Evolutionary conservation across 2,113 vertebrate species (phyloP), one percentile per base, ranked within the genome.

Genomic region (Terrapene triunguis): DNA sequence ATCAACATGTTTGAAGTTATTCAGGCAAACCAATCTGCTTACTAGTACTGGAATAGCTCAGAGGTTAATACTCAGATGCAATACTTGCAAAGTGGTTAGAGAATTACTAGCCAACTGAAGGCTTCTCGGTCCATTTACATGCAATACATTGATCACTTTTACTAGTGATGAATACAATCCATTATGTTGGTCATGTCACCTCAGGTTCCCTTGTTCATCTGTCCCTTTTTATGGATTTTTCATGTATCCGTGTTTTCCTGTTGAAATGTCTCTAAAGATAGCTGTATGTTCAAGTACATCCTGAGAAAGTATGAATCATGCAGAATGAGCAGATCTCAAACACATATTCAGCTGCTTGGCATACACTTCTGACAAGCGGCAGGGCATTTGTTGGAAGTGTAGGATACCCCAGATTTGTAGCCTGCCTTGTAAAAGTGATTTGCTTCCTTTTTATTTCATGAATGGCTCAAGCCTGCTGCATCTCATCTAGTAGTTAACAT

Each of bases 391-490:
- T 85, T 59, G 59, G 74, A 78, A 47, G 22, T 47, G 21, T 14
- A 47, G 44, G 24, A 78, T 12, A 38, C 13, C 6, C 69, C 42
- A 42, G 25, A 55, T 25, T 82, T 48, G 69, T 80, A 87, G 3
- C 21, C 83, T 42, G 32, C 92, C 22, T 82, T 89, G 16, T 17
- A 85, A 87, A 7, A 85, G 5, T 44, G 85, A 81, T 83, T 92
- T 93, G 9, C 74, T 95, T 95, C 38, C 42, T 55, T 57, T 89
- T 81, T 86, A 32, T 84, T 69, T 84, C 78, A 76, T 9, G 5
- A 1, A 2, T 47, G 78, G 4, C 55, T 90, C 80, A 89, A 1
- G 81, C 19, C 42, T 65, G 8, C 32, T 84, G 13, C 55, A 48
- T 47, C 38, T 72, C 83, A 48, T 51, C 92, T 94, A 76, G 25